Evolutionary conservation across 2,888 invertebrate genomes (phyloP).

Genomic region (Shargacucullia verbasci): DNA sequence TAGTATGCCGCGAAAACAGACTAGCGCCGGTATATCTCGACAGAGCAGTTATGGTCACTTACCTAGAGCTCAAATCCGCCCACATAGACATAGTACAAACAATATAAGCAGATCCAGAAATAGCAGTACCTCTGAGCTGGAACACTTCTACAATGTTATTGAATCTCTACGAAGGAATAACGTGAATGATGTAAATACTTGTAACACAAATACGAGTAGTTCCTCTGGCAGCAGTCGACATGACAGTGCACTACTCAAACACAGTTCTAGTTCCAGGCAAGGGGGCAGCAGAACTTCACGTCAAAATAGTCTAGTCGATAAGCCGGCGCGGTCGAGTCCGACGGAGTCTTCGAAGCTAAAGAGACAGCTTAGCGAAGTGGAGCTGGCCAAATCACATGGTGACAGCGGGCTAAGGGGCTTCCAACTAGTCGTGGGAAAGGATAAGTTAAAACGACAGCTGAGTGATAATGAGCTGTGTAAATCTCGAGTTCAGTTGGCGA

Average conservation of each 20-base stretch:
- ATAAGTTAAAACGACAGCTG: slow-evolving; percentile 80
- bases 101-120: slow-evolving; percentile 73
- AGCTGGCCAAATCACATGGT: slow-evolving; percentile 63
- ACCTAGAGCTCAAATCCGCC: slow-evolving; percentile 77
- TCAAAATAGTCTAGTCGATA: slow-evolving; percentile 79
- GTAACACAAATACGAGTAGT: slow-evolving; percentile 74
- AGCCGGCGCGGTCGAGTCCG: slow-evolving; percentile 67
- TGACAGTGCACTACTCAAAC: slow-evolving; percentile 57
- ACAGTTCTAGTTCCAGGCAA: slow-evolving; percentile 56
- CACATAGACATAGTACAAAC: slow-evolving; percentile 75
- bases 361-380: slow-evolving; percentile 79
- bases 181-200: slow-evolving; percentile 55
- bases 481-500: slow-evolving; percentile 76
- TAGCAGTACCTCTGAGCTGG: slow-evolving; percentile 73
- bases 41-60: slow-evolving; percentile 82
- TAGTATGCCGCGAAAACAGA: slow-evolving; percentile 84
- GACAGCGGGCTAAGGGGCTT: slow-evolving; percentile 73
- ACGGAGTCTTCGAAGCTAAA: slow-evolving; percentile 66
- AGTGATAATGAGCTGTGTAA: slow-evolving; percentile 81
- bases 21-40: slow-evolving; percentile 73
- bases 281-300: slow-evolving; percentile 63
- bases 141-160: slow-evolving; percentile 81
- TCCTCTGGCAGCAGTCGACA: slow-evolving; percentile 76
- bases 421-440: slow-evolving; percentile 80
- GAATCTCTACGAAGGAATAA: slow-evolving; percentile 75